Evolutionary conservation across 2,797 vertebrate species (phyloP).

Genomic region (Sandelia bainsii): DNA sequence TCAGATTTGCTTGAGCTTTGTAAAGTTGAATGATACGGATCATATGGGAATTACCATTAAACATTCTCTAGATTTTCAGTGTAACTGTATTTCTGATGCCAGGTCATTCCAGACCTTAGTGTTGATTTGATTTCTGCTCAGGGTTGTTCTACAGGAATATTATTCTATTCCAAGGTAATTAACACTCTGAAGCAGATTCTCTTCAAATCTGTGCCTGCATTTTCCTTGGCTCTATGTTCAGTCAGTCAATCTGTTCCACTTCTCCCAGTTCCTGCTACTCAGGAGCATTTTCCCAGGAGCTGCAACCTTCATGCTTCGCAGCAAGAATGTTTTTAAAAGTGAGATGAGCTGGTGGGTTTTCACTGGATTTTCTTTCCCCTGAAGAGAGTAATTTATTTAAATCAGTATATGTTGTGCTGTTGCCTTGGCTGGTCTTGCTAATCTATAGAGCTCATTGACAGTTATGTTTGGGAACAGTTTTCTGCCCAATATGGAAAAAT

Average conservation of each 20-base stretch:
- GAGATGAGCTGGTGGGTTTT: slow-evolving; percentile 16
- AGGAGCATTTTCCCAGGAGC: slow-evolving; percentile 15
- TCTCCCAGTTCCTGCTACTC: slow-evolving; percentile 9
- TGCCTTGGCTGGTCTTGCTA: neutral
- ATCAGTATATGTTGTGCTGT: neutral
- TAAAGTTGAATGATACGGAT: slow-evolving; percentile 27
- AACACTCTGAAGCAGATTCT: slow-evolving; percentile 11
- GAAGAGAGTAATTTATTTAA: neutral
- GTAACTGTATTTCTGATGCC: slow-evolving; percentile 14
- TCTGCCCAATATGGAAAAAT: neutral
- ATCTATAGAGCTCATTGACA: neutral
- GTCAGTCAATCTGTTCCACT: slow-evolving; percentile 19
- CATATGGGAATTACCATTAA: slow-evolving; percentile 31
- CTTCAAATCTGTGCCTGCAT: slow-evolving; percentile 11
- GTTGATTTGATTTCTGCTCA: slow-evolving; percentile 35
- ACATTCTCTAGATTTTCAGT: slow-evolving; percentile 22
- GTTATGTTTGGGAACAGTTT: slow-evolving; percentile 2
- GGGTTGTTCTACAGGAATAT: slow-evolving; percentile 12
- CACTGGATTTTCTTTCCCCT: slow-evolving; percentile 9
- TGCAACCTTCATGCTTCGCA: slow-evolving; percentile 7
- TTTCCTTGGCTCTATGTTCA: slow-evolving; percentile 22
- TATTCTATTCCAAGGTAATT: slow-evolving; percentile 18
- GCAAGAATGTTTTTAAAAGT: slow-evolving; percentile 22
- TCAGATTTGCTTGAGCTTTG: slow-evolving; percentile 49
- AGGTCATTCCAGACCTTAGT: slow-evolving; percentile 25